Conservation (phyloP, 2,888 invertebrate species). For the Biston betularia region DNA sequence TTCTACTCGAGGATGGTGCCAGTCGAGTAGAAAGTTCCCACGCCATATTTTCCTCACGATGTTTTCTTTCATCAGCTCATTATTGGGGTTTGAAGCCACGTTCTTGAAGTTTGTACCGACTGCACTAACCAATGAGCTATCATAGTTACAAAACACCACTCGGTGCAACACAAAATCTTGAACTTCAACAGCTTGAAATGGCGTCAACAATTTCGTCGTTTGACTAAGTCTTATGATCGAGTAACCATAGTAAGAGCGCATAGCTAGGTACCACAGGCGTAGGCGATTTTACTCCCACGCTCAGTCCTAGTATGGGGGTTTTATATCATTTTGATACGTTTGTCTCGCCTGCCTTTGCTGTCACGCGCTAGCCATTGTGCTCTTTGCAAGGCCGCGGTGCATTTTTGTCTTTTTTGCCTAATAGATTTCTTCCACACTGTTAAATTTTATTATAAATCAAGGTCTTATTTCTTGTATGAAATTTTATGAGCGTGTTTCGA, state of each 20-base stretch:
- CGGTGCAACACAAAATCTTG: too few species aligned
- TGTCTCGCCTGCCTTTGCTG: slow-evolving; percentile 43
- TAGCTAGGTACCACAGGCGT: slow-evolving; percentile 17
- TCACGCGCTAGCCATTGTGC: slow-evolving; percentile 44
- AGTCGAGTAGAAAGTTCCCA: too few species aligned
- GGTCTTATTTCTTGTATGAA: slow-evolving; percentile 28
- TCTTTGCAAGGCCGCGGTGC: slow-evolving; percentile 43
- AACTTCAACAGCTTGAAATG: background rate
- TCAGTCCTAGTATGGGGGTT: slow-evolving; percentile 44
- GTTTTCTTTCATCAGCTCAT: too few species aligned
- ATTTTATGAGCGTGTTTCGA: background rate
- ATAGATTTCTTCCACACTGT: slow-evolving; percentile 31
- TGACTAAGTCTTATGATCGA: slow-evolving; percentile 5
- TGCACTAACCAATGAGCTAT: too few species aligned
- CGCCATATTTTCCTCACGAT: too few species aligned
- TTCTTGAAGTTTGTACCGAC: too few species aligned
- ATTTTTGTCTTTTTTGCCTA: slow-evolving; percentile 39
- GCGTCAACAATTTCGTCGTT: background rate
- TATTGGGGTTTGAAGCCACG: too few species aligned
- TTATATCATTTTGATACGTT: slow-evolving; percentile 50
- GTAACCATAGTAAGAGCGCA: slow-evolving; percentile 21
- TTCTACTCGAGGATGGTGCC: too few species aligned
- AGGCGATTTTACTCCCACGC: slow-evolving; percentile 37
- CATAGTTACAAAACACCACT: too few species aligned
- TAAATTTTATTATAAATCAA: slow-evolving; percentile 35